Conservation (phyloP, 2,888 invertebrate genomes). For the Cactoblastis cactorum region DNA sequence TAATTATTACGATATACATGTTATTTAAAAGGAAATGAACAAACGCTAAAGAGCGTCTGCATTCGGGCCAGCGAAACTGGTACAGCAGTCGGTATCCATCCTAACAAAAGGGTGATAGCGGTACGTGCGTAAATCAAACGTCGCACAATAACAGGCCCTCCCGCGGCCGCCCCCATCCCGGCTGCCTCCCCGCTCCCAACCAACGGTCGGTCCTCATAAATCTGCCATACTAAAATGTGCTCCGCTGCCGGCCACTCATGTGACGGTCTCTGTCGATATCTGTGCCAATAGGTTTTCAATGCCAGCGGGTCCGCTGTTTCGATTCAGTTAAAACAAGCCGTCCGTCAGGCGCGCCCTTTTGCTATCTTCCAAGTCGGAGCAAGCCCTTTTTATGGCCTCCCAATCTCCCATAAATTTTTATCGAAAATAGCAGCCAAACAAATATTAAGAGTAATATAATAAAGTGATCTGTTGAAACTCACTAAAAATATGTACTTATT, state of each 20-base stretch:
- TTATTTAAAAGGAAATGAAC: slow-evolving; percentile 29
- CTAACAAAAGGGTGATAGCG: slow-evolving; percentile 78
- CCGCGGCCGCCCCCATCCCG: slow-evolving; percentile 53
- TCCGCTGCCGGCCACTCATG: slow-evolving; percentile 48
- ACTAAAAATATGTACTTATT: slow-evolving; percentile 31
- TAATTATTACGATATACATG: slow-evolving; percentile 18
- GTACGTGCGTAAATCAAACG: slow-evolving; percentile 78
- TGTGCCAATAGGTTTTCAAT: slow-evolving; percentile 68
- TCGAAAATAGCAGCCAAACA: slow-evolving; percentile 18
- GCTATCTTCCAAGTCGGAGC: slow-evolving; percentile 36
- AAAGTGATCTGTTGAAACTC: neutral
- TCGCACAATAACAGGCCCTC: slow-evolving; percentile 74
- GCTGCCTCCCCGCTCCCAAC: slow-evolving; percentile 53
- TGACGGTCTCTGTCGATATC: slow-evolving; percentile 54
- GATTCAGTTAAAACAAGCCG: slow-evolving; percentile 41
- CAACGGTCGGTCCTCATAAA: slow-evolving; percentile 67
- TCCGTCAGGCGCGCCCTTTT: slow-evolving; percentile 38
- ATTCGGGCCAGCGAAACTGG: slow-evolving; percentile 62
- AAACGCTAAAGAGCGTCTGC: slow-evolving; percentile 46
- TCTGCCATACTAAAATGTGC: slow-evolving; percentile 72
- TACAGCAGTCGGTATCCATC: slow-evolving; percentile 71
- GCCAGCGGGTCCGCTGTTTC: slow-evolving; percentile 43
- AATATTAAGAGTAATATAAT: slow-evolving; percentile 27
- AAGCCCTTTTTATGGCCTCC: slow-evolving; percentile 33
- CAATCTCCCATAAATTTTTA: slow-evolving; percentile 39